phyloP scores from a whole-genome alignment of 2,113 vertebrate genomes.

The Falco punctatus region DNA sequence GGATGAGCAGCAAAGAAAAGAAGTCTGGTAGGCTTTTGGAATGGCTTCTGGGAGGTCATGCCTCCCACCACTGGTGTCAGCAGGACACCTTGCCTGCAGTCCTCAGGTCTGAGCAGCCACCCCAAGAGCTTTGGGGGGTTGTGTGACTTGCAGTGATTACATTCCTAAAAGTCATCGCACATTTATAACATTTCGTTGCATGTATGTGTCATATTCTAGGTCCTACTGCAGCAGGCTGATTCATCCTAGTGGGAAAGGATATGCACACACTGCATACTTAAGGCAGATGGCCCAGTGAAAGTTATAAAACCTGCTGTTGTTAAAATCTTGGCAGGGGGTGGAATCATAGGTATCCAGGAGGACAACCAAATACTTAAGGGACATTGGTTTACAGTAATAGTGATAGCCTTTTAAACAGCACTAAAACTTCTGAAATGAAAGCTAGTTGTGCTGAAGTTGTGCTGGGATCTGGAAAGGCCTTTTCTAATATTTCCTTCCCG shows the following conservation, averaged over 20 bases:
- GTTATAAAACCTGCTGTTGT: not conserved
- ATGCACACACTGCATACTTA: not conserved
- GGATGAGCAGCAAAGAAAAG: not conserved
- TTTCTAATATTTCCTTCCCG: not conserved
- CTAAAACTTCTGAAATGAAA: not conserved
- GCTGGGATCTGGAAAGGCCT: not conserved
- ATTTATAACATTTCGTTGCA: not conserved
- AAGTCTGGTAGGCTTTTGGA: not conserved
- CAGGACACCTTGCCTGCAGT: not conserved
- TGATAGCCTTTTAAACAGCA: not conserved
- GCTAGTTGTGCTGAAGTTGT: not conserved
- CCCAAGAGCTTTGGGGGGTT: not conserved
- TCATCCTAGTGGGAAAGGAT: conserved; percentile 25
- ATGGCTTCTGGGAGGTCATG: not conserved
- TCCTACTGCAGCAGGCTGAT: conserved; percentile 3
- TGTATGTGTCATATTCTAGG: not conserved
- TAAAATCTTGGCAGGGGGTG: not conserved
- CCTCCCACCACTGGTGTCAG: not conserved
- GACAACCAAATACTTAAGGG: not conserved
- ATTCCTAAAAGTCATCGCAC: not conserved
- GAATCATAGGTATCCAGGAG: not conserved
- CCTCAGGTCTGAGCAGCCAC: not conserved
- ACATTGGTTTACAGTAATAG: not conserved
- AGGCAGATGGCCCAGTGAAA: not conserved
- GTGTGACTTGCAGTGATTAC: not conserved